phyloP scores from a whole-genome alignment of 2,797 vertebrate genomes.

The Atherinosoma microstoma region DNA sequence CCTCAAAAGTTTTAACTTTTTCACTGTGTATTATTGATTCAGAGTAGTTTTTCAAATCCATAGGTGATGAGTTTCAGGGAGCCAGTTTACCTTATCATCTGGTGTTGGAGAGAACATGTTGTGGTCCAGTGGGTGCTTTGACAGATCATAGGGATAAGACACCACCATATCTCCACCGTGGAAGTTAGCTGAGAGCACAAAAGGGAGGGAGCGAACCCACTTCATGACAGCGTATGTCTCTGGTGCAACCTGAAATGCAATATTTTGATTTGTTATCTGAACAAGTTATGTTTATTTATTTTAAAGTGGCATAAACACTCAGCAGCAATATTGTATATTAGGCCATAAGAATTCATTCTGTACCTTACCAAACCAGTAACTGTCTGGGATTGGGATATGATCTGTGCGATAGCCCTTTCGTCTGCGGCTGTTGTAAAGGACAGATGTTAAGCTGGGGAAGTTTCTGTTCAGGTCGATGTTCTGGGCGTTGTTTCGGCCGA shows the following conservation, averaged over 20 bases:
- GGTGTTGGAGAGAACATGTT: conserved; percentile 91
- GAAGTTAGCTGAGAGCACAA: conserved; percentile 93
- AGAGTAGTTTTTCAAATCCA: not conserved
- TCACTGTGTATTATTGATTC: not conserved
- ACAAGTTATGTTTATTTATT: conserved; percentile 12
- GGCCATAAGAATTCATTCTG: conserved; percentile 55
- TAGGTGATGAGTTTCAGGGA: not conserved
- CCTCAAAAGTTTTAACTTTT: not conserved
- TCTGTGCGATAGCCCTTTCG: conserved; percentile 82
- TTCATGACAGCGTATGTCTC: conserved; percentile 96
- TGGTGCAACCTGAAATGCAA: conserved; percentile 88
- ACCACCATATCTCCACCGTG: conserved; percentile 93
- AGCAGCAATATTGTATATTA: not conserved
- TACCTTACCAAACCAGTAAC: conserved; percentile 99
- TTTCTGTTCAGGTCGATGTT: conserved; percentile 95
- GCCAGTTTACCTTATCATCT: conserved; percentile 87
- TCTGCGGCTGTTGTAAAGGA: conserved; percentile 85
- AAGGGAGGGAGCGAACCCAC: conserved; percentile 96
- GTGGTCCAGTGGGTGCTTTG: conserved; percentile 86
- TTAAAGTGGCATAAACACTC: not conserved
- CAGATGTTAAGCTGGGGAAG: conserved; percentile 93
- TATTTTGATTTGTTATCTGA: conserved; percentile 23
- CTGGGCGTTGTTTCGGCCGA: conserved; percentile 90
- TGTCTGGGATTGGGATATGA: conserved; percentile 92
- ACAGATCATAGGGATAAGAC: conserved; percentile 94